phyloP scores from a whole-genome alignment of 2,888 invertebrate species.

The Drosophila conformis region DNA sequence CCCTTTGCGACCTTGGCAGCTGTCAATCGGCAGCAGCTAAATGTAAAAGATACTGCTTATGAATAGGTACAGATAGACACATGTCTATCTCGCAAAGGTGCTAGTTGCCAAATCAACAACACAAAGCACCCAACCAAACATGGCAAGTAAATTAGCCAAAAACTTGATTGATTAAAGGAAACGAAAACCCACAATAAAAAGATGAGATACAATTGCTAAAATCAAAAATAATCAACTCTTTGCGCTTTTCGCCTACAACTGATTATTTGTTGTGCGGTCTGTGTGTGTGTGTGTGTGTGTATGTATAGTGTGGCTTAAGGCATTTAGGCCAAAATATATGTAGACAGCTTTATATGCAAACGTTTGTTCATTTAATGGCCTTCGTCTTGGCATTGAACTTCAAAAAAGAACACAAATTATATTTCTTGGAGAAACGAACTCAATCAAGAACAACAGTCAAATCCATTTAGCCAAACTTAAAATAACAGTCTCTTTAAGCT shows the following conservation, averaged over 20 bases:
- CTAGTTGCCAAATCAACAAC: constrained; percentile 13
- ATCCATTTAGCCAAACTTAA: background rate
- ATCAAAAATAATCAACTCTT: constrained; percentile 21
- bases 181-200: constrained; percentile 1
- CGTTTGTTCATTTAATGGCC: constrained; percentile 20
- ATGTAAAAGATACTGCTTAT: constrained; percentile 31
- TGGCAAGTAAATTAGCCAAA: constrained; percentile 68
- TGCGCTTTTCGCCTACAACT: constrained; percentile 14
- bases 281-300: constrained; percentile 6
- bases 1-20: constrained; percentile 40
- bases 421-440: background rate
- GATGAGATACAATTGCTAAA: background rate
- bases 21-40: constrained; percentile 24
- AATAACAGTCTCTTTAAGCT: background rate
- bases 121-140: constrained; percentile 34
- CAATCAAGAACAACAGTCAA: background rate
- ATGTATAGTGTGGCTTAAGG: constrained; percentile 34
- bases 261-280: background rate
- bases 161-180: constrained; percentile 69
- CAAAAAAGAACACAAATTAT: background rate
- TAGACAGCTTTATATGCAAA: constrained; percentile 15
- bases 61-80: constrained; percentile 12
- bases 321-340: constrained; percentile 41
- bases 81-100: constrained; percentile 10
- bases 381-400: constrained; percentile 31